These are phyloP conservation scores for Rhynchonycteris naso DNA, from an alignment of 2,797 vertebrate genomes.

Conservation along the genomic window DNA sequence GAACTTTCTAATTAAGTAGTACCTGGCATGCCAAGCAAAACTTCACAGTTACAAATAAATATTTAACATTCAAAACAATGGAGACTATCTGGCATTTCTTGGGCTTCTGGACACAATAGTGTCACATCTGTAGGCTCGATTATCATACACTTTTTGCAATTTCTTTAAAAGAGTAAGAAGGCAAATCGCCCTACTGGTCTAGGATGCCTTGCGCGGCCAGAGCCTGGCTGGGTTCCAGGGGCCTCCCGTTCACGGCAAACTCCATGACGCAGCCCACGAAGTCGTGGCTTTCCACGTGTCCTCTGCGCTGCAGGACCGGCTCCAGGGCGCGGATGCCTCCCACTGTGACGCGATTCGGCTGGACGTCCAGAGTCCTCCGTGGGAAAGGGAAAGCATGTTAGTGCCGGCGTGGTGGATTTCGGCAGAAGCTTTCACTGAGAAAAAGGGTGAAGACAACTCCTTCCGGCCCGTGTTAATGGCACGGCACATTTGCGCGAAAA, in stretches of 20 bases:
- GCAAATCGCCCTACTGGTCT: constrained; percentile 91
- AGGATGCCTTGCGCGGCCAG: constrained; percentile 94
- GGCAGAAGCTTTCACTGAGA: not conserved
- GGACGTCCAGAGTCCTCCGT: constrained; percentile 95
- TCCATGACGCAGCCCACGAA: constrained; percentile 99
- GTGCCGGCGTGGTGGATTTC: not conserved
- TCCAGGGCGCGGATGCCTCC: constrained; percentile 95
- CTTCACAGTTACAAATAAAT: not conserved
- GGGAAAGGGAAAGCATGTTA: constrained; percentile 41
- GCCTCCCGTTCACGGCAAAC: constrained; percentile 97
- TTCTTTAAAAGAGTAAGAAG: constrained; percentile 18
- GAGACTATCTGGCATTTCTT: not conserved
- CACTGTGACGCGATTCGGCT: constrained; percentile 95
- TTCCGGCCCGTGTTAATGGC: not conserved
- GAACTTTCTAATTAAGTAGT: not conserved
- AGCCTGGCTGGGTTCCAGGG: constrained; percentile 97
- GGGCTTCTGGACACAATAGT: not conserved
- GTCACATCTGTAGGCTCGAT: not conserved
- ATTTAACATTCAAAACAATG: not conserved
- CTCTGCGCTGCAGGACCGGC: constrained; percentile 93
- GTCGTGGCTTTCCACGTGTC: constrained; percentile 96
- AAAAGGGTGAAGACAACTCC: not conserved
- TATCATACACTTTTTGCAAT: not conserved
- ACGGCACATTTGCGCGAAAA: not conserved
- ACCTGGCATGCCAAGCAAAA: not conserved